Base-by-base conservation (phyloP, 2,797 vertebrate species). In the Sarcophilus harrisii region DNA sequence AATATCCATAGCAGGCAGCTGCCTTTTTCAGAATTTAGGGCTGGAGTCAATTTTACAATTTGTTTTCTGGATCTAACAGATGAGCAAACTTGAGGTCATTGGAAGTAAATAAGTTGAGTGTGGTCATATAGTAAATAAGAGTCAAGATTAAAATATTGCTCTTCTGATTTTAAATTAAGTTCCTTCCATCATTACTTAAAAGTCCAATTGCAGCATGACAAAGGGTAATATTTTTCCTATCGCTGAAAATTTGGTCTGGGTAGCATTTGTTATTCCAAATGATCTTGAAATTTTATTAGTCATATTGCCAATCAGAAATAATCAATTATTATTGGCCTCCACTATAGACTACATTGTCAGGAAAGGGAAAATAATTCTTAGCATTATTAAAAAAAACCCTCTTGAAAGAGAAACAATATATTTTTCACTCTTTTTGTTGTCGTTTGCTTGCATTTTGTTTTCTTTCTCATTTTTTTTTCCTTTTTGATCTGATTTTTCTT, bases 301-400 rank as follows among this genome's bases (percentile, higher is more conserved):
- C 89, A 27, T 0, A 1, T 28, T 90, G n/a, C 11, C 91, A 14
- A 73, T 87, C 91, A 55, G n/a, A 90, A 94, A 92, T 60, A 28
- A 73, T 14, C 38, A 89, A 4, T 60, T n/a, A 62, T 90, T n/a
- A 38, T 92, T 95, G 29, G 4, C 18, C 0, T 95, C 3, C 27
- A 24, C 1, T 58, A 29, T 8, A 95, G 18, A 18, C 27, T 16
- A 59, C 6, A n/a, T 66, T 52, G 60, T 55, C 29, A n/a, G n/a
- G n/a, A 73, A 52, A 92, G 49, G 49, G 57, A 90, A 96, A 95
- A n/a, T 10, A 4, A 57, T 14, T 32, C 94, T 92, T 94, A 66
- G n/a, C 27, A 0, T 73, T 45, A 3, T 59, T 52, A 52, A 52
- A 52, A 52, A 52, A 52, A 52, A 52, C 4, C 52, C 8, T 81